Conservation (phyloP, 2,113 vertebrate species). For the Leucopternis melanops region DNA sequence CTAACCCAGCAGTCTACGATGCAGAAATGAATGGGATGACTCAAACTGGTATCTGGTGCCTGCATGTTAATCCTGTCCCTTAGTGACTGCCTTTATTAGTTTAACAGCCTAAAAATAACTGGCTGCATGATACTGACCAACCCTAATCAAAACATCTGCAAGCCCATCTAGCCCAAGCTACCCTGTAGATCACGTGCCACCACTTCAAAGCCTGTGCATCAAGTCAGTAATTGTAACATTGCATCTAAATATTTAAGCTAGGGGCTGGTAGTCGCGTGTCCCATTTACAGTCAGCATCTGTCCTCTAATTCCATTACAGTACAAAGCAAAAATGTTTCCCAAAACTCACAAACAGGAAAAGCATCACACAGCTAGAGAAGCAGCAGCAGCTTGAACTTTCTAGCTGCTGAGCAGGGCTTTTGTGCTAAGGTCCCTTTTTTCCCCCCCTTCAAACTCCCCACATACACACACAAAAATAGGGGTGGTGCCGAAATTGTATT, state of each 20-base stretch:
- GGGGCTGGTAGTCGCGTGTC: constrained; percentile 76
- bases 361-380: constrained; percentile 64
- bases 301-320: constrained; percentile 81
- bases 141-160: constrained; percentile 67
- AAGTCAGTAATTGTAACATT: constrained; percentile 78
- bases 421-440: constrained; percentile 68
- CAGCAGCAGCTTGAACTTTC: constrained; percentile 63
- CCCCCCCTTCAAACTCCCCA: not conserved
- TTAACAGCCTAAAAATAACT: constrained; percentile 48
- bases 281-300: constrained; percentile 77
- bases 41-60: not conserved
- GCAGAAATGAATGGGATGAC: not conserved
- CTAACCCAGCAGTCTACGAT: not conserved
- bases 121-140: constrained; percentile 40
- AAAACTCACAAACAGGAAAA: constrained; percentile 77
- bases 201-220: constrained; percentile 73
- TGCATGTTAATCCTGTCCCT: not conserved
- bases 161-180: constrained; percentile 53
- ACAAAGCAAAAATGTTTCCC: constrained; percentile 80
- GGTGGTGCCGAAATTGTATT: constrained; percentile 81
- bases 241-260: constrained; percentile 84
- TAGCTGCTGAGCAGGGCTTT: constrained; percentile 79
- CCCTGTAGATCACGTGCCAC: constrained; percentile 49
- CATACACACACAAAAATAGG: constrained; percentile 66
- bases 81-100: constrained; percentile 17